A percentile compares a stretch with the other conserved stretches of the same genome.
These are phyloP conservation scores for Globodera ellingtonae DNA, from an alignment of 1,140 invertebrate species.

Conservation along the genomic window DNA sequence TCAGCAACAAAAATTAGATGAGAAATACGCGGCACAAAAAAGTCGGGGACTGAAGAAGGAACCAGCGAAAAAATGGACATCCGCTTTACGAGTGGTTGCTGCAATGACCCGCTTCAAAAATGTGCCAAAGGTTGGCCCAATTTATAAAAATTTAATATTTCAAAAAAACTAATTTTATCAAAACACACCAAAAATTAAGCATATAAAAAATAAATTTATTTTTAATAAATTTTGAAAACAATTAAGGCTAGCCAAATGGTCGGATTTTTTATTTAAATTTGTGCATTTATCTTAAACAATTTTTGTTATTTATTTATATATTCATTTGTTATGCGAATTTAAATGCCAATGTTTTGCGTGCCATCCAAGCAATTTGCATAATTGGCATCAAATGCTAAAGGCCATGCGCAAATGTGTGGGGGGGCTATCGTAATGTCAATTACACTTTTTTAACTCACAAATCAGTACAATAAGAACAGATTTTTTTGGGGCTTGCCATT, in stretches of 20 bases:
- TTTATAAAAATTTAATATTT: too few species aligned
- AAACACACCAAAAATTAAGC: too few species aligned
- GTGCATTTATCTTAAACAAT: too few species aligned
- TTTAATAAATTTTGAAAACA: too few species aligned
- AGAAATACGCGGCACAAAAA: not conserved
- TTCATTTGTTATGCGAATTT: not conserved
- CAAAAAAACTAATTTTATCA: too few species aligned
- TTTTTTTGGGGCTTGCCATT: too few species aligned
- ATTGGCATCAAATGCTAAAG: not conserved
- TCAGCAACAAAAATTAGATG: not conserved
- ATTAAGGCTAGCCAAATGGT: not conserved
- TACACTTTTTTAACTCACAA: too few species aligned
- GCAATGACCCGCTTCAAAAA: constrained; percentile 52
- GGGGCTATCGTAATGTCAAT: not conserved
- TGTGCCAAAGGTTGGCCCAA: constrained; percentile 25
- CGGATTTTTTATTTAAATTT: not conserved
- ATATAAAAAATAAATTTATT: too few species aligned
- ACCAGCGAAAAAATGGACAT: constrained; percentile 41
- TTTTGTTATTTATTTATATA: too few species aligned
- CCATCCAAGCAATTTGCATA: not conserved
- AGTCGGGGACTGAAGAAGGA: too few species aligned
- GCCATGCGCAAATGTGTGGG: not conserved
- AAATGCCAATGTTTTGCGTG: not conserved
- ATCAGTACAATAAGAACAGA: too few species aligned
- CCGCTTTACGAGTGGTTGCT: constrained; percentile 46